A percentile compares a stretch with the other conserved stretches of the same genome.
Conservation (phyloP, 2,888 invertebrate genomes). For the Abscondita cerata region DNA sequence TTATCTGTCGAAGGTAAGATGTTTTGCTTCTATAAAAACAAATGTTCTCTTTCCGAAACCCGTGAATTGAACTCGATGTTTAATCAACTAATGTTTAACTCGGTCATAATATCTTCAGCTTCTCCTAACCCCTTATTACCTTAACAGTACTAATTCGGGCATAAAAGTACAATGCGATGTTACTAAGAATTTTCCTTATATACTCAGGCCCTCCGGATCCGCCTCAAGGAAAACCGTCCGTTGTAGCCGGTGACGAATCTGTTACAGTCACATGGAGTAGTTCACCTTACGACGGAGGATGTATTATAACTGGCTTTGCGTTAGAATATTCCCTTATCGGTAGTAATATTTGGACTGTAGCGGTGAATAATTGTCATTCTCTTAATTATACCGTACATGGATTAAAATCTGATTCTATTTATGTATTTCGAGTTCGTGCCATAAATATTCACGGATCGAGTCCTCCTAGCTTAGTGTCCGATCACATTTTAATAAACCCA, state of each 20-base stretch:
- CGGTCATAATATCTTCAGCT: too few relatives aligned
- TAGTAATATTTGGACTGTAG: slow-evolving; percentile 63
- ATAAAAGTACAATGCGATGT: too few relatives aligned
- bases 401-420: slow-evolving; percentile 67
- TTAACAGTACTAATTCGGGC: too few relatives aligned
- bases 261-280: slow-evolving; percentile 79
- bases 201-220: slow-evolving; percentile 74
- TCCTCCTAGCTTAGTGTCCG: slow-evolving; percentile 67
- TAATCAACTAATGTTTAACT: too few relatives aligned
- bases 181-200: background rate
- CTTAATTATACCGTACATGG: slow-evolving; percentile 70
- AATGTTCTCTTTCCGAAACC: too few relatives aligned
- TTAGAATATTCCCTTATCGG: slow-evolving; percentile 69
- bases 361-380: slow-evolving; percentile 71
- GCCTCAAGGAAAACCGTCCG: slow-evolving; percentile 74
- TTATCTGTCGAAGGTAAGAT: slow-evolving; percentile 77
- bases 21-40: background rate
- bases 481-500: slow-evolving; percentile 40
- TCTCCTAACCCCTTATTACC: too few relatives aligned
- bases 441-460: slow-evolving; percentile 78
- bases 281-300: slow-evolving; percentile 81
- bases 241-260: slow-evolving; percentile 60
- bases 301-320: slow-evolving; percentile 75
- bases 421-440: slow-evolving; percentile 77
- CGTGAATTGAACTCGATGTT: too few relatives aligned